Percentiles rank a stretch among this genome's conserved stretches.
Conservation (phyloP, 2,888 invertebrate genomes). For the Mimas tiliae region DNA sequence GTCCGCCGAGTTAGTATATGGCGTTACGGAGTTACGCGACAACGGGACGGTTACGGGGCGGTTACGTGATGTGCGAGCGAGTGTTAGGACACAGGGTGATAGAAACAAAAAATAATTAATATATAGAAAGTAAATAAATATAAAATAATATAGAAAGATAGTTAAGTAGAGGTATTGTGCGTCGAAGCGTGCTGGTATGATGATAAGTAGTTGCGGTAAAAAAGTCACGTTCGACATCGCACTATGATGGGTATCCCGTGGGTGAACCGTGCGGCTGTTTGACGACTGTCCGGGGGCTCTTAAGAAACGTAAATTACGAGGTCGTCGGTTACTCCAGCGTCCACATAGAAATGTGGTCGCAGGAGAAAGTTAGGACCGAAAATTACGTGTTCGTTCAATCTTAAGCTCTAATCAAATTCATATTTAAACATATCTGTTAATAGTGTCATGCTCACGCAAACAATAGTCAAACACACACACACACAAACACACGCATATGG, state of each 20-base stretch:
- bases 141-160: conserved; percentile 50
- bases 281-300: conserved; percentile 57
- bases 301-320: conserved; percentile 45
- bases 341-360: conserved; percentile 58
- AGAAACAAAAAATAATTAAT: conserved; percentile 65
- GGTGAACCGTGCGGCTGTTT: conserved; percentile 52
- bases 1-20: conserved; percentile 35
- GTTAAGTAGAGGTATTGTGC: conserved; percentile 46
- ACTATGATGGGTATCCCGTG: conserved; percentile 39
- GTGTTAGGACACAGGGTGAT: conserved; percentile 65
- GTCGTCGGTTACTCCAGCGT: conserved; percentile 53
- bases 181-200: conserved; percentile 59
- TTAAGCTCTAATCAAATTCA: background rate
- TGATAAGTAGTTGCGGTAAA: conserved; percentile 35
- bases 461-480: conserved; percentile 65
- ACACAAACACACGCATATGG: conserved; percentile 52
- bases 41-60: conserved; percentile 38
- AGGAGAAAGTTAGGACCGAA: conserved; percentile 53
- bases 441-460: conserved; percentile 62
- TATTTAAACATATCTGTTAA: conserved; percentile 5
- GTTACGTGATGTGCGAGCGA: conserved; percentile 63
- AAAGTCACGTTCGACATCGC: conserved; percentile 50
- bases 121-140: conserved; percentile 55
- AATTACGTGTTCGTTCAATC: conserved; percentile 40
- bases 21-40: conserved; percentile 44